Evolutionary conservation across 1,140 invertebrate genomes (phyloP), one percentile per base, ranked within the genome.

Genomic region (Drosophila leontia): DNA sequence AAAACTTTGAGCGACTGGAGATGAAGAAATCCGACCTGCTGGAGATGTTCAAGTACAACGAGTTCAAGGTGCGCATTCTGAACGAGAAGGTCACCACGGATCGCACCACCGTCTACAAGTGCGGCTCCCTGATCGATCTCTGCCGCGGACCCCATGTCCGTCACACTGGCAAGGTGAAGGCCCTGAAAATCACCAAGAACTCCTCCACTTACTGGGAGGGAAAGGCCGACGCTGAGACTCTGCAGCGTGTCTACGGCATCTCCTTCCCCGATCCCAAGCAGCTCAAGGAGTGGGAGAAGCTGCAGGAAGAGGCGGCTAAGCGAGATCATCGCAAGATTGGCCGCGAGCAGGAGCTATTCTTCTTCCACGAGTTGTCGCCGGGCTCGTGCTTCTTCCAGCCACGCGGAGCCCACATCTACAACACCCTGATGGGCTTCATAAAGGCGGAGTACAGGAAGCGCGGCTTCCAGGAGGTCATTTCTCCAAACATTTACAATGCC

Each of bases 301-400:
- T 99, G 75, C 98, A 99, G 93, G 99, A 99, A 92, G 99, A 99
- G 93, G 99, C 99, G 3, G 99, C 99, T 0, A 99, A 99, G 92
- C 94, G 99, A 68, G 99, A 99, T 94, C 99, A 99, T 92, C 94
- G 99, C 51, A 99, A 99, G 94, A 96, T 99, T 92, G 99, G 99
- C 53, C 95, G 94, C 85, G 98, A 99, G 84, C 99, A 99, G 94
- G 98, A 99, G 93, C 93, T 99, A 13, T 99, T 98, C 94, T 99
- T 99, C 94, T 99, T 99, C 94, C 98, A 99, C 93, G 98, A 99
- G 93, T 92, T 99, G 8, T 99, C 98, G 53, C 99, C 99, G 0
- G 99, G 99, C 0, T 99, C 98, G 0, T 99, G 98, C 91, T 99
- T 99, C 94, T 99, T 99, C 94, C 96, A 98, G 88, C 99, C 99